Conservation (phyloP, 2,888 invertebrate genomes). For the Eupithecia centaureata region DNA sequence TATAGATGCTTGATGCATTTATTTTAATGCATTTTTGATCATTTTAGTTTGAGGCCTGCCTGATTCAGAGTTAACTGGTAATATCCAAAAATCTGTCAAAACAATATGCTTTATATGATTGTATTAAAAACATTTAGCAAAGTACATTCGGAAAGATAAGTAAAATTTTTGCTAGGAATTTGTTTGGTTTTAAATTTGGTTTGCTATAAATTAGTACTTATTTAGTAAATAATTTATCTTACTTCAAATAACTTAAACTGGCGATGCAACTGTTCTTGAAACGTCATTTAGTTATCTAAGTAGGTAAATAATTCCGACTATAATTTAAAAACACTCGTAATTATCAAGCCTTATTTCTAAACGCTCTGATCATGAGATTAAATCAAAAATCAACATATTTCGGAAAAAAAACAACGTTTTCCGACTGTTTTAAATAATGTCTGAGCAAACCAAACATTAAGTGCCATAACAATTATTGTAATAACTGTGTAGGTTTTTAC, state of each 20-base stretch:
- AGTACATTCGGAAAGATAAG: neutral
- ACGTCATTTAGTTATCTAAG: too few species aligned
- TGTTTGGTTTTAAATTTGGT: neutral
- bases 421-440: constrained; percentile 37
- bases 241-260: neutral
- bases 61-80: neutral
- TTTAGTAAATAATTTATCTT: neutral
- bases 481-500: constrained; percentile 26
- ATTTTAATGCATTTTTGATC: constrained; percentile 32
- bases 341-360: neutral
- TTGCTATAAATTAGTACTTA: neutral
- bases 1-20: constrained; percentile 42
- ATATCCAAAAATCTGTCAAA: neutral
- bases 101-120: neutral
- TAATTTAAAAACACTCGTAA: neutral
- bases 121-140: neutral
- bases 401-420: constrained; percentile 49
- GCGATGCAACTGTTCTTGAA: neutral
- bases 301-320: neutral
- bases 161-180: neutral
- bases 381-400: constrained; percentile 32
- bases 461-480: constrained; percentile 28
- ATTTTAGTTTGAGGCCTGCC: constrained; percentile 15
- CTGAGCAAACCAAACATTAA: constrained; percentile 25
- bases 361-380: constrained; percentile 23